Evolutionary conservation across 2,888 invertebrate genomes (phyloP), one percentile per base, ranked within the genome.

Genomic region (Caenorhabditis drosophilae): DNA sequence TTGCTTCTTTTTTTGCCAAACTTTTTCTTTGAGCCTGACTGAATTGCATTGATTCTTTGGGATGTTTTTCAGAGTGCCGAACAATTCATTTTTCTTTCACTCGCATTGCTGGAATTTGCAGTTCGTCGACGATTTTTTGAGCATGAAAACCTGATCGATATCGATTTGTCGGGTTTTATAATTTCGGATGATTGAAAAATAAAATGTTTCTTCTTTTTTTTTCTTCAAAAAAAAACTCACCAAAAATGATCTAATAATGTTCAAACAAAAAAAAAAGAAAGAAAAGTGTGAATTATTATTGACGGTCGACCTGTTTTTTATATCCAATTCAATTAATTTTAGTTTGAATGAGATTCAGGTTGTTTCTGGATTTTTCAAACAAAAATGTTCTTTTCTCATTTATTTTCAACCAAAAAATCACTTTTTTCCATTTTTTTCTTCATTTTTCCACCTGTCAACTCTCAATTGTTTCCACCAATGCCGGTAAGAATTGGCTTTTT

Each of bases 31-130:
- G n/a, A n/a, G n/a, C n/a, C n/a, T n/a, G n/a, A n/a, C n/a, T n/a
- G n/a, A 35, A 20, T 18, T 54, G 20, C 18, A 25, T 35, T 12
- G 27, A 12, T 23, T 27, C 41, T 54, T 1, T 18, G 27, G 12
- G 4, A 23, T 11, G 23, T 22, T 0, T 36, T 51, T 34, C 53
- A 72, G 67, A 74, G 68, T 49, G 66, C 74, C 7, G 75, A 75
- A 40, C 71, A 75, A 31, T 78, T 61, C 42, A 59, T 77, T 2
- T 71, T 78, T 50, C 45, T 77, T 11, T 67, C 70, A 42, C 41
- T 79, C 52, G 51, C 74, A 20, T 34, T 73, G 18, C 44, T 77
- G n/a, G 79, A 79, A 48, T 79, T 73, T 58, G 76, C 75, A 9
- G 53, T 79, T n/a, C 75, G 76, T 18, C 34, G 27, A 27, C 4